Evolutionary conservation across 1,140 invertebrate genomes (phyloP).

Genomic region (Hycleus cichorii): DNA sequence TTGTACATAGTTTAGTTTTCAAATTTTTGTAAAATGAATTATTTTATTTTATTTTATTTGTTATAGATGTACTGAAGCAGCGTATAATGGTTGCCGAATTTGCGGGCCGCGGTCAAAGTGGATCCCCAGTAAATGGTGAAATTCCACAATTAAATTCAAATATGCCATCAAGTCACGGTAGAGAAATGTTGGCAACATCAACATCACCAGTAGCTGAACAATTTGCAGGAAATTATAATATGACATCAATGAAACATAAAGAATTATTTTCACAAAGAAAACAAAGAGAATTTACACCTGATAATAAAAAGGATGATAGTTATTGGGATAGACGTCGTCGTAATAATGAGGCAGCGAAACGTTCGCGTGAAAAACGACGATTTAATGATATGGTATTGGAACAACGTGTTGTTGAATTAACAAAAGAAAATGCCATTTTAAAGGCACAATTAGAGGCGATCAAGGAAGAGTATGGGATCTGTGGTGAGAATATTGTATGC

Average conservation of each 20-base stretch:
- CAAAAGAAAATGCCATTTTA: slow-evolving; percentile 89
- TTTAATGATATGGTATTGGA: slow-evolving; percentile 97
- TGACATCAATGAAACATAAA: slow-evolving; percentile 53
- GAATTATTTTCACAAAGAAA: slow-evolving; percentile 82
- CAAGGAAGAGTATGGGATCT: slow-evolving; percentile 88
- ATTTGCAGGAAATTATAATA: slow-evolving; percentile 36
- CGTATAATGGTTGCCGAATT: slow-evolving; percentile 81
- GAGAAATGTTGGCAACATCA: slow-evolving; percentile 38
- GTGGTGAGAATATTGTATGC: slow-evolving; percentile 75
- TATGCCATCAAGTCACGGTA: slow-evolving; percentile 47
- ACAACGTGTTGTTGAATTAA: slow-evolving; percentile 85
- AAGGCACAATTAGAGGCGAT: slow-evolving; percentile 88
- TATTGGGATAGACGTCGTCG: slow-evolving; percentile 93
- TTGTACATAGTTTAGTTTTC: not conserved
- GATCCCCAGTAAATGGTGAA: slow-evolving; percentile 60
- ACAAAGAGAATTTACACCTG: slow-evolving; percentile 92
- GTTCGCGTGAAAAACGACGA: slow-evolving; percentile 89
- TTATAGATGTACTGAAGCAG: slow-evolving; percentile 61
- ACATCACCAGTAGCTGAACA: slow-evolving; percentile 35
- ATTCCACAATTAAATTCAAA: slow-evolving; percentile 51
- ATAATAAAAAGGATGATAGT: slow-evolving; percentile 93
- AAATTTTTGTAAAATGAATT: not conserved
- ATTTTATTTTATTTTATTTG: slow-evolving; percentile 22
- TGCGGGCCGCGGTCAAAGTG: slow-evolving; percentile 63
- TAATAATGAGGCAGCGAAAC: slow-evolving; percentile 94